These are phyloP conservation scores for Apis laboriosa DNA, from an alignment of 1,140 invertebrate genomes.

Conservation along the genomic window DNA sequence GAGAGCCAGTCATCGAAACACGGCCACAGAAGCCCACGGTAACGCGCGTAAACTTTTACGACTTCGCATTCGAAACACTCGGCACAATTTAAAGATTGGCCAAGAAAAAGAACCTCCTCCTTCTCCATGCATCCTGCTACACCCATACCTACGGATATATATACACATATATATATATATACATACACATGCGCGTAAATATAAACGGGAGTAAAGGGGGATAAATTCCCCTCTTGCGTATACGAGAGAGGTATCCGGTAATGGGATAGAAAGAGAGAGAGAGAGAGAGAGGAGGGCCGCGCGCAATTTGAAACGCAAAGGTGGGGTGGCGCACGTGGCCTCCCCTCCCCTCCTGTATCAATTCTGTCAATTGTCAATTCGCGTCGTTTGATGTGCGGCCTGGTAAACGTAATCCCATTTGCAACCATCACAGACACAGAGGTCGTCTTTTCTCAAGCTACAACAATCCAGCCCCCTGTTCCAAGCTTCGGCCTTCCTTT, in stretches of 20 bases:
- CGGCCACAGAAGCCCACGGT: background rate
- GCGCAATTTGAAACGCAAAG: conserved; percentile 45
- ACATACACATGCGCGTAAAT: background rate
- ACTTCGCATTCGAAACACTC: background rate
- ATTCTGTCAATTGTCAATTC: conserved; percentile 81
- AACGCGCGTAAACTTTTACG: conserved; percentile 46
- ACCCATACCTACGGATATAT: background rate
- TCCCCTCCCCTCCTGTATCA: conserved; percentile 67
- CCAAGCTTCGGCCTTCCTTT: conserved; percentile 31
- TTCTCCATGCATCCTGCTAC: no score
- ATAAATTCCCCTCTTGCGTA: conserved; percentile 4
- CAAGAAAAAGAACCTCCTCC: background rate
- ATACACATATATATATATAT: background rate
- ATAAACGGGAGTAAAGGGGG: background rate
- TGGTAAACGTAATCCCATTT: conserved; percentile 69
- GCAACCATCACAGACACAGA: conserved; percentile 29
- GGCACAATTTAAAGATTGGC: conserved; percentile 49
- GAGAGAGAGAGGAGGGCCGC: background rate
- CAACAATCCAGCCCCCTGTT: background rate
- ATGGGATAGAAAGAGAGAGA: conserved; percentile 24
- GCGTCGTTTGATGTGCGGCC: conserved; percentile 76
- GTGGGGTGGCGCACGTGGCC: conserved; percentile 67
- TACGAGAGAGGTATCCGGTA: conserved; percentile 1
- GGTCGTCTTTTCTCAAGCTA: background rate
- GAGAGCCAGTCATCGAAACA: conserved; percentile 9